Evolutionary conservation across 2,888 invertebrate species (phyloP).

Genomic region (Andrena chrysosceles): DNA sequence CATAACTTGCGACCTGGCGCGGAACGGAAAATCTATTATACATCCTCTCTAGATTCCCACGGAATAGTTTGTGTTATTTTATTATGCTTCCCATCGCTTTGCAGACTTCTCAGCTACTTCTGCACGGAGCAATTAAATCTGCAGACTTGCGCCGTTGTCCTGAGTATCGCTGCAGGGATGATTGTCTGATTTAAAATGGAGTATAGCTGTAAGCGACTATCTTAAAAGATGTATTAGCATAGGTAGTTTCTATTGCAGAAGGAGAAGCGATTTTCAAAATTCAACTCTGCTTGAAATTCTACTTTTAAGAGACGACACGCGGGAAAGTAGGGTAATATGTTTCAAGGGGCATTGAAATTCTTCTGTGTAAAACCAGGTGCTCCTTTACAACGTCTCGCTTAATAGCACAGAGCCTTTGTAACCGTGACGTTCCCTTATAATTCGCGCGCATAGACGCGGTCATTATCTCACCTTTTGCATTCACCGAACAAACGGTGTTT

Average conservation of each 20-base stretch:
- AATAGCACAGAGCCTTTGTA: not conserved
- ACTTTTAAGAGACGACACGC: not conserved
- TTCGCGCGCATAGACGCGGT: not conserved
- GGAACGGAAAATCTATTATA: conserved; percentile 23
- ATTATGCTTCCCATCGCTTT: not conserved
- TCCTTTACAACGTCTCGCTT: not conserved
- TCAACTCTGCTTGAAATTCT: not conserved
- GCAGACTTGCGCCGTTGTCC: too few relatives aligned
- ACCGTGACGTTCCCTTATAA: not conserved
- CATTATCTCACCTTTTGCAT: not conserved
- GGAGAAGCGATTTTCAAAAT: too few relatives aligned
- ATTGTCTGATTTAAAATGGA: too few relatives aligned
- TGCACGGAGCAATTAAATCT: not conserved
- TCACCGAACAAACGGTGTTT: not conserved
- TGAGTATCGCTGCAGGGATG: too few relatives aligned
- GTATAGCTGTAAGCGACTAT: too few relatives aligned
- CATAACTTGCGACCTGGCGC: conserved; percentile 9
- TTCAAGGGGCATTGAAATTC: not conserved
- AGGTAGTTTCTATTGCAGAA: too few relatives aligned
- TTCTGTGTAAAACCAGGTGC: not conserved
- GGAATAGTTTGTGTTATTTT: not conserved
- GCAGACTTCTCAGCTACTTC: not conserved
- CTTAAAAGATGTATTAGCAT: too few relatives aligned
- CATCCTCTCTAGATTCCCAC: not conserved
- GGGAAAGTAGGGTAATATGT: conserved; percentile 35